Evolutionary conservation across 2,888 invertebrate genomes (phyloP).

Genomic region (Acrocyrtus sp.): DNA sequence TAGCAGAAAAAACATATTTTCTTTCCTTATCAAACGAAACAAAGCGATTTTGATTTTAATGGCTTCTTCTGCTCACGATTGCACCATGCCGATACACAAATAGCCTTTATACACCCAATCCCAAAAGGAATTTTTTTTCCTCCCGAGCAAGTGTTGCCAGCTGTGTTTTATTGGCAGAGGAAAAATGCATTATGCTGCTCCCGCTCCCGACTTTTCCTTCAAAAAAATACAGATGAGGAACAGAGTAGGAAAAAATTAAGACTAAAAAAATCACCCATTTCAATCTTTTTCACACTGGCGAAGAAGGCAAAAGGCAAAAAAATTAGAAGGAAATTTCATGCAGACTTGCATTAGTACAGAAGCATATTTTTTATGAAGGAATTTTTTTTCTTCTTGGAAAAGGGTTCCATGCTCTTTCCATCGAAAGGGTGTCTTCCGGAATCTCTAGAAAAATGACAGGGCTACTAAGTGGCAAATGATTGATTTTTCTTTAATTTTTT

Average conservation of each 20-base stretch:
- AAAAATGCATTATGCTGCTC: not conserved
- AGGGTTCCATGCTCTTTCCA: slow-evolving; percentile 26
- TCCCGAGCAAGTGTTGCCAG: slow-evolving; percentile 34
- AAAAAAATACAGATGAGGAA: not conserved
- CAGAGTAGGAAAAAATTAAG: not conserved
- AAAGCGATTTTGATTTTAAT: no score
- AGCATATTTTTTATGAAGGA: no score
- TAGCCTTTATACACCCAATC: not conserved
- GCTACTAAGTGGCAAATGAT: slow-evolving; percentile 33
- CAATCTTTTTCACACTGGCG: not conserved
- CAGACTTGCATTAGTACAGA: no score
- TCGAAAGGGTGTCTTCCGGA: slow-evolving; percentile 49
- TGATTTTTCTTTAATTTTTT: not conserved
- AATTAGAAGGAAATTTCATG: slow-evolving; percentile 27
- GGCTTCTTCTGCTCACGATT: slow-evolving; percentile 1
- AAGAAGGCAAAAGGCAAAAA: slow-evolving; percentile 8
- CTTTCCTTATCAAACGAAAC: no score
- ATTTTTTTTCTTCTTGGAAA: no score
- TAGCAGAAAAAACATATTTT: no score
- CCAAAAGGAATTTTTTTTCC: slow-evolving; percentile 3
- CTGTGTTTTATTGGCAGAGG: slow-evolving; percentile 18
- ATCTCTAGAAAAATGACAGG: slow-evolving; percentile 37
- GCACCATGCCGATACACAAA: not conserved
- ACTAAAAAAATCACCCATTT: not conserved
- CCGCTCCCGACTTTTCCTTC: not conserved